Percentiles rank a stretch among this genome's conserved stretches.
Evolutionary conservation across 2,888 invertebrate species (phyloP).

Genomic region (Dryomyza anilis): DNA sequence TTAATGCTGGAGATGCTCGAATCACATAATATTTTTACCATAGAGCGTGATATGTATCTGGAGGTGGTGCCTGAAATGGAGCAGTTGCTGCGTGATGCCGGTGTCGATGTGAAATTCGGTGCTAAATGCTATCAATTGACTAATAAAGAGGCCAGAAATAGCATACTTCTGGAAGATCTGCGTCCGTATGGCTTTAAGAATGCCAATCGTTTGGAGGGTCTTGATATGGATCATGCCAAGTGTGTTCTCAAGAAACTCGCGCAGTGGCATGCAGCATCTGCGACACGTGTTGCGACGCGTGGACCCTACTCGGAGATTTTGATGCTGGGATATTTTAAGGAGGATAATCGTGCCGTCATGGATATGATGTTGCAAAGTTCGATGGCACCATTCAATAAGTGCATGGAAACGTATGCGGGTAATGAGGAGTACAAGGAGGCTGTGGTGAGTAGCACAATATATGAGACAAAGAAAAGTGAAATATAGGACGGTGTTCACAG

Average conservation of each 20-base stretch:
- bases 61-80: slow-evolving; percentile 46
- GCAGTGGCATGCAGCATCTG: slow-evolving; percentile 54
- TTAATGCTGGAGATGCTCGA: slow-evolving; percentile 34
- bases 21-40: slow-evolving; percentile 40
- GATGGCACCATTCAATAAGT: slow-evolving; percentile 25
- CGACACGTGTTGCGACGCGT: slow-evolving; percentile 38
- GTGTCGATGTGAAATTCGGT: slow-evolving; percentile 39
- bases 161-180: slow-evolving; percentile 48
- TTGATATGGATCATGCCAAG: slow-evolving; percentile 47
- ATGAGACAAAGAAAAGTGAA: background rate
- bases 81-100: slow-evolving; percentile 42
- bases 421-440: slow-evolving; percentile 40
- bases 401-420: slow-evolving; percentile 37
- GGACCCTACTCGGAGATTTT: slow-evolving; percentile 37
- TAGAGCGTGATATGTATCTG: slow-evolving; percentile 45
- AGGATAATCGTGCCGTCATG: slow-evolving; percentile 27
- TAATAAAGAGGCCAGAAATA: slow-evolving; percentile 31
- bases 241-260: slow-evolving; percentile 48
- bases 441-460: slow-evolving; percentile 31
- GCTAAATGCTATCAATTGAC: slow-evolving; percentile 37
- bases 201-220: slow-evolving; percentile 43
- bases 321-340: slow-evolving; percentile 25
- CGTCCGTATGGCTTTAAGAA: slow-evolving; percentile 42
- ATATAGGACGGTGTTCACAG: background rate
- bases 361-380: slow-evolving; percentile 27